Base-by-base conservation (phyloP, 2,797 vertebrate species). In the Danio jaintianensis region DNA sequence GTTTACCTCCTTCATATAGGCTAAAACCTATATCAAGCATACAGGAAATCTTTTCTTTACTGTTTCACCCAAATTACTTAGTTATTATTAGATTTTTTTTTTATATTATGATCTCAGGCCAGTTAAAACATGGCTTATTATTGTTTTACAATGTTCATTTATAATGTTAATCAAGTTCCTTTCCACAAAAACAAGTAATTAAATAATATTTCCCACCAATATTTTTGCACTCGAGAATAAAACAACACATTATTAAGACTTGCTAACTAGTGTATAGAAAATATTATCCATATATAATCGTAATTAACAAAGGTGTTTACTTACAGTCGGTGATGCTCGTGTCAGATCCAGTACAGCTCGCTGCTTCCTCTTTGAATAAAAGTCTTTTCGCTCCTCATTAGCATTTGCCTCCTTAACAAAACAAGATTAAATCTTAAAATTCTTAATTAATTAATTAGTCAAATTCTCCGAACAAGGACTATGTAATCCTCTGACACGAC, bases 1-100 rank as follows among this genome's bases (percentile, higher is more conserved):
- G 94, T 95, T 94, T 94, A 95, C 93, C 92, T 91, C 92, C 16
- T 40, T 94, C 91, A 91, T 92, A 93, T 90, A 91, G 94, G n/a
- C n/a, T n/a, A n/a, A n/a, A n/a, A n/a, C n/a, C 29, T 3, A 29
- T n/a, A n/a, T n/a, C n/a, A n/a, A n/a, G n/a, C n/a, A 29, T 29
- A 29, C 29, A 29, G 29, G 29, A 3, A 3, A 29, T 29, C 29
- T 29, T 29, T 29, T 1, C 29, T 29, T 29, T 29, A 29, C 29
- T 29, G 29, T 29, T 29, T 29, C 3, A 29, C 29, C 29, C 1
- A 29, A 29, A 29, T 29, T 29, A 29, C 29, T n/a, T n/a, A n/a
- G n/a, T n/a, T n/a, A n/a, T n/a, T n/a, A n/a, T n/a, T n/a, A n/a
- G n/a, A n/a, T n/a, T n/a, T n/a, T n/a, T n/a, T n/a, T n/a, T n/a